Evolutionary conservation across 2,797 vertebrate species (phyloP), one percentile per base, ranked within the genome.

Genomic region (Kryptolebias ocellatus): DNA sequence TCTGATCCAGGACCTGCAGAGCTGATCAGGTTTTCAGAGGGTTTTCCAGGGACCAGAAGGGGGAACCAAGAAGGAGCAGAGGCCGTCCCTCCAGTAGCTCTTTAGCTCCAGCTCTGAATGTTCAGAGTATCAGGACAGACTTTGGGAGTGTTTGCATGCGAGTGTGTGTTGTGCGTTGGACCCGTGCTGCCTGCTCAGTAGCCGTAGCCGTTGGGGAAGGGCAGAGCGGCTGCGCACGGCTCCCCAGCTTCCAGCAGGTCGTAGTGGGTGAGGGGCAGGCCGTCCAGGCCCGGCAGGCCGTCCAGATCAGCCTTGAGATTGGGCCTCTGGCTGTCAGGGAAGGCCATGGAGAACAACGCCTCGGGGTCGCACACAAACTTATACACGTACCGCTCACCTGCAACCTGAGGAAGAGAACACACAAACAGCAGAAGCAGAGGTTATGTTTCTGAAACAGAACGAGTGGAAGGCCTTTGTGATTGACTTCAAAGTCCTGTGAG

Each of bases 281-380:
- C 97, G 20, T 98, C 96, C 55, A 86, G 74, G 0, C 81, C 92
- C 1, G 94, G 93, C 0, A 96, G 89, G 84, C 95, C 90, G 75
- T 98, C 96, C 0, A 95, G 94, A 86, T 98, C 97, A 0, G 90
- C 92, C 90, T 98, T 98, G 89, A 98, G 92, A 90, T 94, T 96
- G 4, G 96, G 96, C 83, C 96, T 94, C 86, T 98, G 96, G 92
- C 97, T 97, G 92, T 98, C 97, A 0, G 96, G 96, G 81, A 98
- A 98, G 54, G 97, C 97, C 97, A 99, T 98, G 79, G 96, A 97
- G 78, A 99, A 99, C 29, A 99, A 95, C 2, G 97, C 97, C 18
- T 99, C 97, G 0, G 97, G 97, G 80, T 98, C 97, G 0, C 97
- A 99, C 81, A 99, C 97, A 4, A 98, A 99, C 87, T 99, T 99